Conservation (phyloP, 2,888 invertebrate species). For the Cheilosia impressa region DNA sequence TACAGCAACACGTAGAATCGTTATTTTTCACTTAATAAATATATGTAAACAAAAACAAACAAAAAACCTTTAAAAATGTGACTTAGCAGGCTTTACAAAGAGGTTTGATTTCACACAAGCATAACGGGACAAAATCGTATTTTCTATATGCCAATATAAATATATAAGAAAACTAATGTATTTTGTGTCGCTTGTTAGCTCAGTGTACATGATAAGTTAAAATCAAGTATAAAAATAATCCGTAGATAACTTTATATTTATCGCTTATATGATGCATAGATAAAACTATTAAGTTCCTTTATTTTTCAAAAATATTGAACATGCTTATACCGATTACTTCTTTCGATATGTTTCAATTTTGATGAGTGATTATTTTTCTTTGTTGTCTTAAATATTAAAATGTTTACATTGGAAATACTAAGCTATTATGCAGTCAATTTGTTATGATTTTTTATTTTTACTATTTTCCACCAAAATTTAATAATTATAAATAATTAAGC, state of each 20-base stretch:
- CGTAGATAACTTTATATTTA: slow-evolving; percentile 37
- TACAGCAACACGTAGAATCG: slow-evolving; percentile 37
- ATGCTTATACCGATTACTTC: slow-evolving; percentile 4
- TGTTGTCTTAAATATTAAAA: not conserved
- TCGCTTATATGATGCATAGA: slow-evolving; percentile 34
- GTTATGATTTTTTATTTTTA: not conserved
- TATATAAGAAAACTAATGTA: slow-evolving; percentile 30
- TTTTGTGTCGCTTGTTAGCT: slow-evolving; percentile 49
- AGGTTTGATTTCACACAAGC: slow-evolving; percentile 23
- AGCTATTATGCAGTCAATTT: slow-evolving; percentile 16
- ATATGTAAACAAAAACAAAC: slow-evolving; percentile 6
- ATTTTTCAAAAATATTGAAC: slow-evolving; percentile 51
- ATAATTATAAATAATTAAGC: slow-evolving; percentile 6
- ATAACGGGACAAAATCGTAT: slow-evolving; percentile 37
- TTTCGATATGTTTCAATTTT: slow-evolving; percentile 32
- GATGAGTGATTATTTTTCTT: slow-evolving; percentile 1
- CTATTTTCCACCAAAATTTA: slow-evolving; percentile 4
- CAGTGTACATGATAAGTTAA: slow-evolving; percentile 49
- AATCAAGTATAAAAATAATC: slow-evolving; percentile 45
- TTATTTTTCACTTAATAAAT: slow-evolving; percentile 36
- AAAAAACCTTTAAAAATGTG: slow-evolving; percentile 24
- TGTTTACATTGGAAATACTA: slow-evolving; percentile 21
- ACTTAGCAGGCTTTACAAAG: slow-evolving; percentile 1
- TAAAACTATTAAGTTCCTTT: slow-evolving; percentile 47
- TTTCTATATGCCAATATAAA: slow-evolving; percentile 47